Evolutionary conservation across 2,888 invertebrate genomes (phyloP).

Genomic region (Andrena minutula): DNA sequence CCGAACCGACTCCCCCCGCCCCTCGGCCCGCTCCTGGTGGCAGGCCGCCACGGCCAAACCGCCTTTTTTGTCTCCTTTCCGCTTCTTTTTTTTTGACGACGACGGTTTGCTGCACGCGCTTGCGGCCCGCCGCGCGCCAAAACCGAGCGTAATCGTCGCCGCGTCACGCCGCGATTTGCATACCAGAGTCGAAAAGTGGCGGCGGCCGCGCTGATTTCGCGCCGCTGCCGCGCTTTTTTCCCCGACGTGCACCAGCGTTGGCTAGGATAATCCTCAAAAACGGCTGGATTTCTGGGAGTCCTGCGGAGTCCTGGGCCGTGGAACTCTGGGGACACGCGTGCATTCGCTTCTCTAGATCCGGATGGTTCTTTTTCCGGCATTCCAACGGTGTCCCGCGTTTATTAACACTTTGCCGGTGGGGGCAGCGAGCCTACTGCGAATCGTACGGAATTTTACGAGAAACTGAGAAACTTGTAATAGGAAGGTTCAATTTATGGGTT

Average conservation of each 20-base stretch:
- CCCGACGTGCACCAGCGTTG: slow-evolving; percentile 32
- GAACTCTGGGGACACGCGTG: slow-evolving; percentile 6
- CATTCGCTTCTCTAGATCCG: slow-evolving; percentile 9
- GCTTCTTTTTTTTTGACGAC: slow-evolving; percentile 58
- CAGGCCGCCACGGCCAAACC: slow-evolving; percentile 51
- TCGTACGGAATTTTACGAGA: slow-evolving; percentile 59
- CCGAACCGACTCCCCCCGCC: slow-evolving; percentile 19
- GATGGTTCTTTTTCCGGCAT: slow-evolving; percentile 17
- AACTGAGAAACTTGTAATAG: slow-evolving; percentile 68
- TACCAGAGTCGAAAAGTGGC: slow-evolving; percentile 78
- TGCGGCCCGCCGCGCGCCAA: slow-evolving; percentile 62
- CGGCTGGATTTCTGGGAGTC: slow-evolving; percentile 58
- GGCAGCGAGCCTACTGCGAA: slow-evolving; percentile 41
- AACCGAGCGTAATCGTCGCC: slow-evolving; percentile 80
- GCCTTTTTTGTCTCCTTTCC: slow-evolving; percentile 67
- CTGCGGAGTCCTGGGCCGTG: not conserved
- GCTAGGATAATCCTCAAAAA: slow-evolving; percentile 65
- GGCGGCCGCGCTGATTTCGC: slow-evolving; percentile 71
- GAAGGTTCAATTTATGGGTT: slow-evolving; percentile 66
- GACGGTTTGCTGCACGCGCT: slow-evolving; percentile 63
- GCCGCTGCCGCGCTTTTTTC: slow-evolving; percentile 63
- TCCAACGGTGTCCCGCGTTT: slow-evolving; percentile 44
- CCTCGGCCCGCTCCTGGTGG: slow-evolving; percentile 12
- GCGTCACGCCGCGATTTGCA: slow-evolving; percentile 83
- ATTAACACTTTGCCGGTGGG: slow-evolving; percentile 43